Evolutionary conservation across 2,888 invertebrate species (phyloP), one percentile per base, ranked within the genome.

Genomic region (Harmothoe impar): DNA sequence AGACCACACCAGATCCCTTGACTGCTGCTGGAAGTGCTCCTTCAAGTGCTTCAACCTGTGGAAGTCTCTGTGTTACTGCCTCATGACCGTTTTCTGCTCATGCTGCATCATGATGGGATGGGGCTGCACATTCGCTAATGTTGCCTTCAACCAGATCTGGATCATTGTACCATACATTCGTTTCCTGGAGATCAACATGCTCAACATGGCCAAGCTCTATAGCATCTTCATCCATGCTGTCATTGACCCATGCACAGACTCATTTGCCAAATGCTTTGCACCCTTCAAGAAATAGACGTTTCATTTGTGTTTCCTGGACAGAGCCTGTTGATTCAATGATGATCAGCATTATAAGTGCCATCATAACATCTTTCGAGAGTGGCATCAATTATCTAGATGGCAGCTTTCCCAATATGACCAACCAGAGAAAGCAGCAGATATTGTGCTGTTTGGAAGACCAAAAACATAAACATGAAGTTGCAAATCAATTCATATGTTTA

Each of bases 1-100:
- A 89, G 94, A 94, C 72, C 90, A 90, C 78, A 92, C 91, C 10
- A 94, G 91, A 90, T 91, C n/a, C 93, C 91, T 97, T 10, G 97
- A 97, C 95, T 97, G 97, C 95, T 97, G 97, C 92, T 98, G 97
- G 97, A 96, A 97, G n/a, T 96, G 97, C 78, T 97, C 97, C 94
- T 96, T 96, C 93, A 96, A 96, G 89, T 97, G 97, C 94, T 97
- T 97, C 96, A 96, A 96, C 77, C 96, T 97, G 93, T 97, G 97
- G 20, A 96, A 97, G 92, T 97, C 97, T 94, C 97, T 97, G 94
- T 97, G 97, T 95, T 97, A 97, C 96, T 31, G 25, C 23, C 35
- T 85, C 7, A 23, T 97, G 68, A 97, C 97, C 0, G 97, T 97
- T 89, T 93, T 97, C 33, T 96, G 97, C 1, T 97, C 97, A 0